Base-by-base conservation (phyloP, 2,113 vertebrate genomes). In the Piaya cayana region DNA sequence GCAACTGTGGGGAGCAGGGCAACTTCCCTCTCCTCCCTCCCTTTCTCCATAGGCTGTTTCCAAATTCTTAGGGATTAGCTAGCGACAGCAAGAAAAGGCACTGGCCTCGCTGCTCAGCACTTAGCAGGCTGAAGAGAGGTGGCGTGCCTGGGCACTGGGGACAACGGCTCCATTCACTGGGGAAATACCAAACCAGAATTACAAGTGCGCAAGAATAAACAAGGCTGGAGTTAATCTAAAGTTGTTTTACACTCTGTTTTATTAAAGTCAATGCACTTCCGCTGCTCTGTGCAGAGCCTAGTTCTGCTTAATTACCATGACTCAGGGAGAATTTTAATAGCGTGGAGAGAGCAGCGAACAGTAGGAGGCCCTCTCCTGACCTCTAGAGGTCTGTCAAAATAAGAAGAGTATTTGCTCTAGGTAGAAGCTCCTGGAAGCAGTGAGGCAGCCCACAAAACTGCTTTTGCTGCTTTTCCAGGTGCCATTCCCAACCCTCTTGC, bases 191-290 rank as follows among this genome's bases (percentile, higher is more conserved):
- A 96, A 65, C 62, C 97, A 96, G 97, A 97, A 97, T 98, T 60
- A 97, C 96, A 97, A 97, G 95, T 96, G 97, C 92, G 90, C 84
- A 87, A 91, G 96, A 97, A 97, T 95, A 97, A 98, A 97, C 97
- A 97, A 97, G 98, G 96, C 97, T 53, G 86, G 96, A 98, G 98
- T 97, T 97, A 96, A 98, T 97, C 96, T 97, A 94, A 97, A 98
- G 97, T 97, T 96, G 97, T 97, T 97, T 97, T 96, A 97, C 97
- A 97, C 97, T 97, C 95, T 97, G 96, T 96, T 97, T 98, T 97
- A 97, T 97, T 96, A 96, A 97, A 97, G 97, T 97, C 97, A 98
- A 97, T 97, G 97, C 97, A 96, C 96, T 98, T 98, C 98, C 97
- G 95, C 94, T 98, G 92, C 97, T 97, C 96, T 96, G 96, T 94